phyloP scores from a whole-genome alignment of 2,797 vertebrate species.

The Platalea minor region DNA sequence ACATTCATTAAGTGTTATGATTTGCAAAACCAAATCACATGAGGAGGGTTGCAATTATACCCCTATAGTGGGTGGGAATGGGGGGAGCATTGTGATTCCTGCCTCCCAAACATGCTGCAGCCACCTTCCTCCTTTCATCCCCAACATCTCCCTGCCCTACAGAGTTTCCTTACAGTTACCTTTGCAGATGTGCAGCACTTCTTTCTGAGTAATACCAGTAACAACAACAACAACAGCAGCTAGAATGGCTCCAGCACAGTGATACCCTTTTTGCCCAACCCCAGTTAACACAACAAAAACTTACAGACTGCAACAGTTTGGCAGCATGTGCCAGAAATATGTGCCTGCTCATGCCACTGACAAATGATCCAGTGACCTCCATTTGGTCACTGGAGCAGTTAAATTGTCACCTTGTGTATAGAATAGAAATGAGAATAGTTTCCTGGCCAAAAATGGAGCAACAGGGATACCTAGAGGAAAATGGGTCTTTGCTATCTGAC shows the following conservation, averaged over 20 bases:
- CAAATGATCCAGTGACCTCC: background rate
- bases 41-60: background rate
- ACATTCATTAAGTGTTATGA: background rate
- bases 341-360: background rate
- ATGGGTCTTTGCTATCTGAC: background rate
- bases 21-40: background rate
- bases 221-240: fast-evolving
- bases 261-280: background rate
- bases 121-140: background rate
- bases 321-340: background rate
- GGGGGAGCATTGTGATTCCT: background rate
- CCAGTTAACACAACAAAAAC: background rate
- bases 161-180: background rate
- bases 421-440: background rate
- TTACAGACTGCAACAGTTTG: background rate
- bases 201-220: background rate
- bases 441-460: background rate
- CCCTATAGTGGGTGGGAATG: background rate
- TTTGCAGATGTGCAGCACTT: background rate
- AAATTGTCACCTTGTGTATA: background rate
- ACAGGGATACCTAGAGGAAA: background rate
- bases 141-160: background rate
- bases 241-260: fast-evolving
- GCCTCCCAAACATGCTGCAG: background rate
- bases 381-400: background rate